These are phyloP conservation scores for Ammodramus savannarum DNA, from an alignment of 2,113 vertebrate genomes.

Conservation along the genomic window DNA sequence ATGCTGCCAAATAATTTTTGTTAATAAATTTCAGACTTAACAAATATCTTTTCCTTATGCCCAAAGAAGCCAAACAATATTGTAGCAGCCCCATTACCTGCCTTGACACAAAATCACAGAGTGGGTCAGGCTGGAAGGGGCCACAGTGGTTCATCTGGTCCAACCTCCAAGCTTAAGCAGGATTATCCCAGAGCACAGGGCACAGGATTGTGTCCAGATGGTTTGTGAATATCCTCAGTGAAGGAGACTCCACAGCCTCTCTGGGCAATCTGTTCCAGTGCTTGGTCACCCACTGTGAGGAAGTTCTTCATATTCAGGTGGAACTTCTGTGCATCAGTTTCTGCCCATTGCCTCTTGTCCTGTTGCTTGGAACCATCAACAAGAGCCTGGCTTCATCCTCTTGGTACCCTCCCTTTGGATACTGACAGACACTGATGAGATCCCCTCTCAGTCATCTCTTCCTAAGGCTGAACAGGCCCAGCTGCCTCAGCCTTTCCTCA, in stretches of 20 bases:
- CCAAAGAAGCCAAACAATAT: neutral
- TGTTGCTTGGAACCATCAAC: accelerated
- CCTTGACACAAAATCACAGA: neutral
- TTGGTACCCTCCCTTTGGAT: neutral
- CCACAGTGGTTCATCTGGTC: neutral
- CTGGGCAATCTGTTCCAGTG: neutral
- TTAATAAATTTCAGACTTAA: neutral
- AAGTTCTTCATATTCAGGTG: neutral
- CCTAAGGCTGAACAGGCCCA: neutral
- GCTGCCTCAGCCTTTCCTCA: neutral
- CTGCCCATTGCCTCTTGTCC: neutral
- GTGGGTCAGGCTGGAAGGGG: neutral
- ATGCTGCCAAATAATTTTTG: neutral
- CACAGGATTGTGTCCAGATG: neutral
- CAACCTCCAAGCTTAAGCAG: neutral
- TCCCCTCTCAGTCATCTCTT: neutral
- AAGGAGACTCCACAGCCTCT: neutral
- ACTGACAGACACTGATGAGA: neutral
- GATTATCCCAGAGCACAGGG: neutral
- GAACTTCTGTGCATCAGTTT: neutral
- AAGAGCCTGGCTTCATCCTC: neutral
- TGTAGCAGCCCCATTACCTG: neutral
- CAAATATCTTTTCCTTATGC: neutral
- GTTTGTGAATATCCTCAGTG: neutral
- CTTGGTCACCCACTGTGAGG: neutral